Percentiles rank a stretch among this genome's conserved stretches.
phyloP scores from a whole-genome alignment of 1,140 invertebrate species.

The Colletes latitarsis region DNA sequence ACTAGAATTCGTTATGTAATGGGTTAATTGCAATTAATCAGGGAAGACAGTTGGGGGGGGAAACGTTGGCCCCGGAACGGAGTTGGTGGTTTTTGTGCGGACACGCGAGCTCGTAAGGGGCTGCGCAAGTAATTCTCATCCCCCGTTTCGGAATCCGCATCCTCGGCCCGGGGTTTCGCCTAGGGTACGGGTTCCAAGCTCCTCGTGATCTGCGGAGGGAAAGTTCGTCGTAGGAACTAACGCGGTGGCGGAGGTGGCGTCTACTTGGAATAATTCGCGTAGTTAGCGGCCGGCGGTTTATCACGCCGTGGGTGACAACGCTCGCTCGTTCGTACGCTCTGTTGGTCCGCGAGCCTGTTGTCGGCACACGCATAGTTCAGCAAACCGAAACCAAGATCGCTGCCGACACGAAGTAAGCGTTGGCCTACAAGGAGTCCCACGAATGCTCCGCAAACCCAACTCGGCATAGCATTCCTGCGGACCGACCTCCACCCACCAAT shows the following conservation, averaged over 20 bases:
- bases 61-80: too few species aligned
- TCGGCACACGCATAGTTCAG: conserved; percentile 60
- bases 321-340: conserved; percentile 36
- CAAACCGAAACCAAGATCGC: conserved; percentile 62
- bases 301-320: conserved; percentile 66
- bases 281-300: conserved; percentile 71
- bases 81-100: too few species aligned
- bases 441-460: conserved; percentile 4
- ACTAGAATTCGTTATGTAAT: too few species aligned
- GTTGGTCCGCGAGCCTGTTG: conserved; percentile 37
- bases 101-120: too few species aligned
- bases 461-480: conserved; percentile 3
- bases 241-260: conserved; percentile 39
- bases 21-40: too few species aligned
- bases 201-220: conserved; percentile 38
- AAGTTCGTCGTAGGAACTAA: conserved; percentile 53
- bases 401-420: conserved; percentile 39
- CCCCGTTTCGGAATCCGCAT: too few species aligned
- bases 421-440: conserved; percentile 55
- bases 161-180: too few species aligned
- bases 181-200: too few species aligned
- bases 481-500: not conserved
- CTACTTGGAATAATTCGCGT: conserved; percentile 75
- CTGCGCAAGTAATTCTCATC: too few species aligned
- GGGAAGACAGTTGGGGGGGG: too few species aligned